These are phyloP conservation scores for Orthochromis malagaraziensis DNA, from an alignment of 2,113 vertebrate genomes.

Conservation along the genomic window DNA sequence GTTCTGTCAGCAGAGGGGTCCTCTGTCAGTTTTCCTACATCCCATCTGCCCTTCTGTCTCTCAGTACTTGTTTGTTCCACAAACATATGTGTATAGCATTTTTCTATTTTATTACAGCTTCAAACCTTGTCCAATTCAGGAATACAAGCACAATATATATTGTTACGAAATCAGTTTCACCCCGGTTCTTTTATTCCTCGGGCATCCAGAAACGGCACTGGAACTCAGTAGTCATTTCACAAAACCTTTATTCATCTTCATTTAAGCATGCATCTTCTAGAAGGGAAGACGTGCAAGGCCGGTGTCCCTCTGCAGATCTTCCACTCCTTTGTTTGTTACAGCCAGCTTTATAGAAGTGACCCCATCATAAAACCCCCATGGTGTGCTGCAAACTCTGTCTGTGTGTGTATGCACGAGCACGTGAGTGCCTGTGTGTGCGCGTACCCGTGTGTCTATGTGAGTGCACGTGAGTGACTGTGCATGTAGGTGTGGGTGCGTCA, in stretches of 20 bases:
- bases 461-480: background rate
- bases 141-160: background rate
- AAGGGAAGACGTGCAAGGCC: background rate
- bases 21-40: background rate
- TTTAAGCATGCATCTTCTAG: background rate
- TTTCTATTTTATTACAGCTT: background rate
- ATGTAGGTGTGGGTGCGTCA: background rate
- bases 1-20: background rate
- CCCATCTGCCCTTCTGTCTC: background rate
- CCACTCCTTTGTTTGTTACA: background rate
- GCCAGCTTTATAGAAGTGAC: background rate
- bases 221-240: background rate
- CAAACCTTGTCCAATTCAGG: background rate
- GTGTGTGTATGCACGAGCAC: background rate
- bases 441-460: background rate
- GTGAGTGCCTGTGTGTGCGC: background rate
- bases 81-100: background rate
- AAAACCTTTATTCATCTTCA: background rate
- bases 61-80: constrained; percentile 10
- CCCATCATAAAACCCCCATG: background rate
- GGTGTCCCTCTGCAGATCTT: background rate
- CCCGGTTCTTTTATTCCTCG: background rate
- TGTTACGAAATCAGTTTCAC: background rate
- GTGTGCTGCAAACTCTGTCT: background rate
- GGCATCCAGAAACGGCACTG: background rate